Evolutionary conservation across 2,797 vertebrate genomes (phyloP).

Genomic region (Chelidonichthys spinosus): DNA sequence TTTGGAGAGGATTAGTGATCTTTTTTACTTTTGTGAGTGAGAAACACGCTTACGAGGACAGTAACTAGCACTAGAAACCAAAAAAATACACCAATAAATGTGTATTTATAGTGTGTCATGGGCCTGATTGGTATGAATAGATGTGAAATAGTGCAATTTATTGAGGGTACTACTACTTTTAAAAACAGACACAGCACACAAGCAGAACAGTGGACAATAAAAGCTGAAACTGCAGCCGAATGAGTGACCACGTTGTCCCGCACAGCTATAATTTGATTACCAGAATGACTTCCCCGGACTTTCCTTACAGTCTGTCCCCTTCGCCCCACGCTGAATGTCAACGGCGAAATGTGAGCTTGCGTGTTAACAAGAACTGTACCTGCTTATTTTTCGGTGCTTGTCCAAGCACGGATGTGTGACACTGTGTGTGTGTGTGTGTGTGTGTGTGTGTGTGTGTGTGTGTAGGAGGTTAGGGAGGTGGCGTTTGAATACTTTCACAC

Average conservation of each 20-base stretch:
- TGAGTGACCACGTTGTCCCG: constrained; percentile 17
- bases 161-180: background rate
- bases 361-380: constrained; percentile 26
- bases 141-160: background rate
- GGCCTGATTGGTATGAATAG: constrained; percentile 5
- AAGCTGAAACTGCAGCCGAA: constrained; percentile 14
- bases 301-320: constrained; percentile 44
- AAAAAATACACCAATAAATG: constrained; percentile 1
- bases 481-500: constrained; percentile 47
- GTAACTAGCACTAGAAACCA: background rate
- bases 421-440: background rate
- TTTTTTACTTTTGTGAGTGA: constrained; percentile 46
- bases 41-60: constrained; percentile 34
- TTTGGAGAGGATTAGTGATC: constrained; percentile 68
- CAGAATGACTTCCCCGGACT: constrained; percentile 56
- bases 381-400: constrained; percentile 26
- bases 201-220: constrained; percentile 10
- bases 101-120: constrained; percentile 24
- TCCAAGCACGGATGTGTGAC: constrained; percentile 25
- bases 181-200: background rate
- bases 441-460: constrained; percentile 1
- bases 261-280: constrained; percentile 34
- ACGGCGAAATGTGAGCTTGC: constrained; percentile 12
- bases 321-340: constrained; percentile 19
- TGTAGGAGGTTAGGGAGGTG: constrained; percentile 31